Base-by-base conservation (phyloP, 1,140 invertebrate genomes). In the Phenacoccus solenopsis region DNA sequence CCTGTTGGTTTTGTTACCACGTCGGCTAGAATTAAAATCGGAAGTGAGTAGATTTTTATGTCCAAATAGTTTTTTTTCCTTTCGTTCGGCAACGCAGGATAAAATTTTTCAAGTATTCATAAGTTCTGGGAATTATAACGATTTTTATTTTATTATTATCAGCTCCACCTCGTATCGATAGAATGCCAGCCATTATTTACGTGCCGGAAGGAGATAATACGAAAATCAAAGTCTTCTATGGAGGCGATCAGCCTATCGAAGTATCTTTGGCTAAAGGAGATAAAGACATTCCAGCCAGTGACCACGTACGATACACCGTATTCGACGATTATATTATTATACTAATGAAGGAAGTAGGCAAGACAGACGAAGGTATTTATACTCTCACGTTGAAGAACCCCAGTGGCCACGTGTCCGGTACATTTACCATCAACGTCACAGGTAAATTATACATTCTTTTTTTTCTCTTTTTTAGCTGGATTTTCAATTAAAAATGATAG, bases 321-420 rank as follows among this genome's bases (percentile, higher is more conserved):
- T 97, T 98, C 80, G 96, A 98, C 80, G 96, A 98, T 72, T 98
- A 96, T 76, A 86, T 95, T 21, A 92, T 96, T 25, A 89, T 98
- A 67, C 94, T 93, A 75, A 90, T 96, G 72, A 90, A 90, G 75
- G 92, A 94, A 74, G 88, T 95, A 69, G 83, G 82, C 16, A 91
- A 93, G 75, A 84, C 86, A 72, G 92, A 96, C 78, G 91, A 86
- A 75, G 93, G 93, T 71, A 81, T 81, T 76, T 96, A 98, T 79
- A 90, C 89, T 74, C 76, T 98, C 21, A 89, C 88, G 9, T 87
- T 98, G 20, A 88, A 88, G 75, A 99, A 99, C 82, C 90, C 93
- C 73, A 95, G 92, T 72, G 97, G 97, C 12, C 88, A 84, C 75
- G 89, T 87, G 1, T 87, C 84, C 28, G 93, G 88, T 32, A 87